Evolutionary conservation across 1,140 invertebrate species (phyloP).

Genomic region (Leptinotarsa defecta): DNA sequence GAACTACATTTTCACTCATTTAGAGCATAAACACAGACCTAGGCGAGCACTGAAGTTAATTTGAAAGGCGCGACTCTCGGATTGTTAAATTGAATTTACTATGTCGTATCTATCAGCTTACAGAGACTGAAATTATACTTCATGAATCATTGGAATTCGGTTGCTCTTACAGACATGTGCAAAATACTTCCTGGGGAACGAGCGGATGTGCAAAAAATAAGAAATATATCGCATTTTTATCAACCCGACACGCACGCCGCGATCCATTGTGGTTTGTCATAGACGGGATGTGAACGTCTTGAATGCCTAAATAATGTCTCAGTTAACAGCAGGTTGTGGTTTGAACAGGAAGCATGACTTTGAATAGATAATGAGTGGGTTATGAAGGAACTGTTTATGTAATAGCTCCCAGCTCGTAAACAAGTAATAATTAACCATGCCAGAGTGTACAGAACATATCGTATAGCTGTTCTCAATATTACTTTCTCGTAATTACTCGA

Average conservation of each 20-base stretch:
- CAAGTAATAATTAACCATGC: not conserved
- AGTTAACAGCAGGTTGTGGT: conserved; percentile 1
- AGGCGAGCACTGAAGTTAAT: no score
- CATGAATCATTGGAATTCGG: no score
- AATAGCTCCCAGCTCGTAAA: not conserved
- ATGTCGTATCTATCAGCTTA: no score
- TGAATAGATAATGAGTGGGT: not conserved
- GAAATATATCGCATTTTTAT: not conserved
- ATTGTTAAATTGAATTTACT: no score
- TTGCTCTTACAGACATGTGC: no score
- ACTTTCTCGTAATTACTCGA: no score
- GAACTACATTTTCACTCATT: no score
- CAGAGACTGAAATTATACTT: no score
- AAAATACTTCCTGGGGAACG: not conserved
- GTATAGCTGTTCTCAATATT: no score
- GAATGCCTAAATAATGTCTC: conserved; percentile 3
- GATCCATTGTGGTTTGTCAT: conserved; percentile 1
- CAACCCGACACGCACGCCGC: not conserved
- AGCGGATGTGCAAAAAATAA: conserved; percentile 1
- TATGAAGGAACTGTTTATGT: conserved; percentile 8
- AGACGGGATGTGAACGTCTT: conserved; percentile 7
- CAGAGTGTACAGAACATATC: not conserved
- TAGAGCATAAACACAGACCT: no score
- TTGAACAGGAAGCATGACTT: not conserved
- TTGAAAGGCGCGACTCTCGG: no score